phyloP scores from a whole-genome alignment of 2,113 vertebrate species.

The Ranitomeya imitator region DNA sequence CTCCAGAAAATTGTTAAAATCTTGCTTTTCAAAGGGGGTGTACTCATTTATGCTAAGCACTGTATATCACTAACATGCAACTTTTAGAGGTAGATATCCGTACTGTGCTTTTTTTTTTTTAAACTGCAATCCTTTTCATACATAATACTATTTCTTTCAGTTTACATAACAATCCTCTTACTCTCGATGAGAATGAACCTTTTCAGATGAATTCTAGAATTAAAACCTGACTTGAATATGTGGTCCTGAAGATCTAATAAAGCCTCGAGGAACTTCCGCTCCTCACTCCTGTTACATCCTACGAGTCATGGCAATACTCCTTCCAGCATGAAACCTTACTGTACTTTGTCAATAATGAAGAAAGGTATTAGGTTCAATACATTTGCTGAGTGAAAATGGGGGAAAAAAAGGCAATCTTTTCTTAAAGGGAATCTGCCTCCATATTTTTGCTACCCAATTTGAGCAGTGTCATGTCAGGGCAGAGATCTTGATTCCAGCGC shows the following conservation, averaged over 20 bases:
- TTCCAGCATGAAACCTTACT: background rate
- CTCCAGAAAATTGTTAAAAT: no score
- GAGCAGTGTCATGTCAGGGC: no score
- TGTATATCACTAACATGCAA: background rate
- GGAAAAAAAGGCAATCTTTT: no score
- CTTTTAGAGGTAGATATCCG: background rate
- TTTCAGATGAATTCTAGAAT: slow-evolving; percentile 72
- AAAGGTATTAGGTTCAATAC: background rate
- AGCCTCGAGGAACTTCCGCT: no score
- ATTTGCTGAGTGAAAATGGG: no score
- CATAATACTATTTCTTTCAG: slow-evolving; percentile 56
- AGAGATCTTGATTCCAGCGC: no score
- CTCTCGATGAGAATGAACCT: slow-evolving; percentile 69
- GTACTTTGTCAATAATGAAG: background rate
- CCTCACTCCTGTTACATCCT: background rate
- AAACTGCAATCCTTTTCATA: background rate
- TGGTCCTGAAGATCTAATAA: background rate
- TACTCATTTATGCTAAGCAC: no score
- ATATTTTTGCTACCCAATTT: no score
- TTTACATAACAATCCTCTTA: slow-evolving; percentile 73
- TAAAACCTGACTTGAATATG: background rate
- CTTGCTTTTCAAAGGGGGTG: no score
- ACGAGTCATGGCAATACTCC: background rate
- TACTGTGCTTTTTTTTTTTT: no score
- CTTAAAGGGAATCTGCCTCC: no score